Base-by-base conservation (phyloP, 2,888 invertebrate species). In the Catocala nupta region DNA sequence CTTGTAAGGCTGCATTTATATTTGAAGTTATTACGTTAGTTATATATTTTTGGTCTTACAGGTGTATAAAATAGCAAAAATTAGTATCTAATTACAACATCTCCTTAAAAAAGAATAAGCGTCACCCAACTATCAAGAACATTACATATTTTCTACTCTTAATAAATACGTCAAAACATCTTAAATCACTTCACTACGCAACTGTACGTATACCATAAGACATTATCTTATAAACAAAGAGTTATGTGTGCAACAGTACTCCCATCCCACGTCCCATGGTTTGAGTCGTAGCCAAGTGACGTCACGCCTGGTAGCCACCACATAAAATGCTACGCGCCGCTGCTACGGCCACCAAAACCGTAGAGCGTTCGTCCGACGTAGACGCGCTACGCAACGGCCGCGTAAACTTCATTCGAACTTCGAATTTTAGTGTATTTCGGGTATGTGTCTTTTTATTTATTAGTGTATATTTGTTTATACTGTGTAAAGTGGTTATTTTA, bases 311-410 rank as follows among this genome's bases (percentile, higher is more conserved):
- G 63, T 73, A 71, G 64, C 71, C 39, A 68, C 72, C 73, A 83
- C 87, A 88, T 88, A 88, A 84, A 88, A 87, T 84, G 88, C 86
- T 86, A 88, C 85, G 85, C 82, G 78, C 75, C 69, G 63, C 75
- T 70, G 85, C 83, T 82, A 81, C 85, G 74, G 70, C 63, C 80
- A 82, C 84, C 92, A 92, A 91, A 89, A 73, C 83, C 82, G 89
- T 88, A 85, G 84, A 84, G 75, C 82, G 73, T 77, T 74, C 77
- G 89, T 88, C 88, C 90, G 89, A 85, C 89, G 90, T 90, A 91
- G 89, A 88, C 91, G 91, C 84, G 87, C 88, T 88, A 87, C 87
- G 88, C 78, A 81, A 61, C 78, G 59, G 59, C 73, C 77, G 73
- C 76, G 68, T 54, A 77, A 81, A 85, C 77, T 85, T 85, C 65